Evolutionary conservation across 2,113 vertebrate species (phyloP).

Genomic region (Dermatemys mawii): DNA sequence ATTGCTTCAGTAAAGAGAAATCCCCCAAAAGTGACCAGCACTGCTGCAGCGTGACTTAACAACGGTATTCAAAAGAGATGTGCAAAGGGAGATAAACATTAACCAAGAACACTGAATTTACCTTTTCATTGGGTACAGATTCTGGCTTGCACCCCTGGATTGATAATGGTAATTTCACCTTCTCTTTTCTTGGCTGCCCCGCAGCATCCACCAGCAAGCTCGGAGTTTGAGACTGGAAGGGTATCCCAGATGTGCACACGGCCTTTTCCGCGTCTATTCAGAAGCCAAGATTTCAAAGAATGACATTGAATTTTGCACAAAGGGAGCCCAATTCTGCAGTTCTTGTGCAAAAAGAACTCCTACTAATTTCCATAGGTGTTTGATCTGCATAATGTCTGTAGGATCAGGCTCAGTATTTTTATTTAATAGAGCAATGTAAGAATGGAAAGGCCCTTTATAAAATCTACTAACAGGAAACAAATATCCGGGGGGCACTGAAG

Average conservation of each 20-base stretch:
- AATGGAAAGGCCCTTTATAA: background rate
- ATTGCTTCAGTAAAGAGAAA: background rate
- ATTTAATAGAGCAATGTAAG: background rate
- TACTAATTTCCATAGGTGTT: background rate
- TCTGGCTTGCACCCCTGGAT: constrained; percentile 77
- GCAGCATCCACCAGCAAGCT: constrained; percentile 77
- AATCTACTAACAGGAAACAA: background rate
- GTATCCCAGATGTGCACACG: background rate
- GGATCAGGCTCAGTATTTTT: background rate
- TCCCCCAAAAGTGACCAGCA: background rate
- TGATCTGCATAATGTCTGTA: background rate
- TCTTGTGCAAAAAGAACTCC: background rate
- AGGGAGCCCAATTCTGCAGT: background rate
- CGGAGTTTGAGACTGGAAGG: constrained; percentile 33
- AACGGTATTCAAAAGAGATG: background rate
- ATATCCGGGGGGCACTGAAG: background rate
- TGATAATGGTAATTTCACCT: constrained; percentile 79
- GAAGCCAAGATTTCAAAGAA: constrained; percentile 18
- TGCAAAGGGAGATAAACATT: background rate
- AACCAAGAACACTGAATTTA: constrained; percentile 54
- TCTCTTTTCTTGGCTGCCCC: constrained; percentile 79
- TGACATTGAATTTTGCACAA: background rate
- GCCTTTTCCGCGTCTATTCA: constrained; percentile 15
- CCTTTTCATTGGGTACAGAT: constrained; percentile 80
- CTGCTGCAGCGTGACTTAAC: background rate